These are phyloP conservation scores for Phymorhynchus buccinoides DNA, from an alignment of 1,140 invertebrate genomes.

Conservation along the genomic window DNA sequence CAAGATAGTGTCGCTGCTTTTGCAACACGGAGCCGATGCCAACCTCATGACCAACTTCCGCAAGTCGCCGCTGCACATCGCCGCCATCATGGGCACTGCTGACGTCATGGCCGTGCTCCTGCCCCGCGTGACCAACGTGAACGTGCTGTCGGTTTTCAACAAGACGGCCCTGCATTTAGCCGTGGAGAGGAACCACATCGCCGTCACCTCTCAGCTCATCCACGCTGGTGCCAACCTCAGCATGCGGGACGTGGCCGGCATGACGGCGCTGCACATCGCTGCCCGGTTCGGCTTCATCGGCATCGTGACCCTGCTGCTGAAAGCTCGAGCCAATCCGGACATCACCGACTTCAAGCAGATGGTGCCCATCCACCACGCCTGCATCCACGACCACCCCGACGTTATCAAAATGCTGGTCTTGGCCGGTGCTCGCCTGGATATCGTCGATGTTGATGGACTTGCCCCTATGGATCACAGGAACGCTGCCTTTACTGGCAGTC, in stretches of 20 bases:
- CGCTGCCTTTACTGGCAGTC: neutral
- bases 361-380: slow-evolving; percentile 63
- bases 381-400: slow-evolving; percentile 45
- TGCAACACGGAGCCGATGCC: slow-evolving; percentile 88
- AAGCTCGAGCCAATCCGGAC: slow-evolving; percentile 56
- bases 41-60: slow-evolving; percentile 87
- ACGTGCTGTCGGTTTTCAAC: slow-evolving; percentile 69
- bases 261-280: slow-evolving; percentile 62
- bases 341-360: slow-evolving; percentile 58
- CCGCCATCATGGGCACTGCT: slow-evolving; percentile 77
- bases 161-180: slow-evolving; percentile 65
- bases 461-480: slow-evolving; percentile 53
- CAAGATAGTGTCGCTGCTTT: slow-evolving; percentile 78
- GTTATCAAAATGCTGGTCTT: slow-evolving; percentile 50
- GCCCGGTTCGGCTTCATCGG: slow-evolving; percentile 46
- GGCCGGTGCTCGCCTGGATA: slow-evolving; percentile 51
- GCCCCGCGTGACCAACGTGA: slow-evolving; percentile 82
- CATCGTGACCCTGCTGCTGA: slow-evolving; percentile 52
- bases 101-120: slow-evolving; percentile 84
- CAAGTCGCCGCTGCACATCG: slow-evolving; percentile 74
- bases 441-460: slow-evolving; percentile 54
- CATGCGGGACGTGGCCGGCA: slow-evolving; percentile 62
- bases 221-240: slow-evolving; percentile 60
- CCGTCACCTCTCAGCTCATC: slow-evolving; percentile 53
- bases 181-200: slow-evolving; percentile 52